These are phyloP conservation scores for Thamnophis elegans DNA, from an alignment of 2,797 vertebrate genomes.

Conservation along the genomic window DNA sequence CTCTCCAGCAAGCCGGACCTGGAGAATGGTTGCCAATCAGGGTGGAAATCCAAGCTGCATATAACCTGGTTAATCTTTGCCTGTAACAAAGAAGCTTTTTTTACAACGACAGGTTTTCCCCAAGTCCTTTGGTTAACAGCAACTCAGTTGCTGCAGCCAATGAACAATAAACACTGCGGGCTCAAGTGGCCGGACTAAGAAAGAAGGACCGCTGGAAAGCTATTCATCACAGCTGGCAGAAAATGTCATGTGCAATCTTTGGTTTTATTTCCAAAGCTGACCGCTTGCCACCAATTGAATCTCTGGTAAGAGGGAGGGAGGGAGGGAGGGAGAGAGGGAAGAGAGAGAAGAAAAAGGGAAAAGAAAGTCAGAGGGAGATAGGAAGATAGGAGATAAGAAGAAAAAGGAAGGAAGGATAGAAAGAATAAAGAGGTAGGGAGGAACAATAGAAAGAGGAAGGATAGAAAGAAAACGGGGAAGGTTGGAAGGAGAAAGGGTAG, in stretches of 20 bases:
- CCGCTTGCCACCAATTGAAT: neutral
- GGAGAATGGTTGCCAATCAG: neutral
- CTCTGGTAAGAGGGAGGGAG: neutral
- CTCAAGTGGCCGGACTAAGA: neutral
- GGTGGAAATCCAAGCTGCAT: neutral
- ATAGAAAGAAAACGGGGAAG: neutral
- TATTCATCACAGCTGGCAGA: neutral
- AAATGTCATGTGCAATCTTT: too few relatives aligned
- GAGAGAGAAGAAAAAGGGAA: neutral
- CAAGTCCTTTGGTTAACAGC: neutral
- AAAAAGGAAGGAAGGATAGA: too few relatives aligned
- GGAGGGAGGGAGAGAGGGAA: too few relatives aligned
- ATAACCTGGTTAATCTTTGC: neutral
- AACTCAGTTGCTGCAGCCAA: neutral
- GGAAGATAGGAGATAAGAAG: too few relatives aligned
- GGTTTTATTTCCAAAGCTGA: neutral
- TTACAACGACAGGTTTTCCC: neutral
- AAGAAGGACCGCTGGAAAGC: neutral
- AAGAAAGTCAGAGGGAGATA: neutral
- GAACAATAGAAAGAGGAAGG: too few relatives aligned
- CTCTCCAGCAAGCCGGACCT: neutral
- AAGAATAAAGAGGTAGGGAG: too few relatives aligned
- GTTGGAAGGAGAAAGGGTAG: neutral
- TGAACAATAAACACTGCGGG: neutral
- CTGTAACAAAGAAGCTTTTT: neutral